Evolutionary conservation across 2,888 invertebrate species (phyloP), one percentile per base, ranked within the genome.

Genomic region (Luperina nickerlii): DNA sequence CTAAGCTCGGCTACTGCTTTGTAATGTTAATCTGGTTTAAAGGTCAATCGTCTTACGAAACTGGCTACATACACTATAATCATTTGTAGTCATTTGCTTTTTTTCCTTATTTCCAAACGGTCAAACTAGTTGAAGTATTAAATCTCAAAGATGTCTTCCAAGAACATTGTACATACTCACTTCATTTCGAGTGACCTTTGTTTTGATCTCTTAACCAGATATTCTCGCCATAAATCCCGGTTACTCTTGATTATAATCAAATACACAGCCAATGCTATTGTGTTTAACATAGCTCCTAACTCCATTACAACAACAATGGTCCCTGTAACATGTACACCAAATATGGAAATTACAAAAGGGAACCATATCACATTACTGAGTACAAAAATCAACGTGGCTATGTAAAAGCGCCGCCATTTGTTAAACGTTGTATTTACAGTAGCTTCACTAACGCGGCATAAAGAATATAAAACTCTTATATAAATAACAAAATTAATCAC

Each of bases 371-470:
- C 15, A 42, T 81, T 69, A 11, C 81, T 65, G 1, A 75, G 27
- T 24, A 80, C 18, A 51, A 79, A 79, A 71, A 79, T 66, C n/a
- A 80, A 27, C 18, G 72, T 51, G 4, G 71, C 67, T 80, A 80
- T 67, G 20, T 80, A 80, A 18, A 80, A 62, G 13, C 42, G 72
- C 38, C 67, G 66, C 67, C 81, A 73, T 80, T 62, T 80, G 15
- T 42, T 32, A 7, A 18, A 57, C 20, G 79, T 27, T 27, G 24
- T 79, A 27, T 18, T 65, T 0, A 38, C n/a, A 7, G 8, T 15
- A 42, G 51, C 24, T 38, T 42, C 42, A 18, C n/a, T 32, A 9
- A 18, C 32, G 15, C 51, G 60, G 6, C 48, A 79, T 38, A 79
- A 13, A 24, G 6, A 45, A 60, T 20, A 63, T 18, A 78, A 24